phyloP scores from a whole-genome alignment of 2,113 vertebrate genomes.

The Myiozetetes cayanensis region DNA sequence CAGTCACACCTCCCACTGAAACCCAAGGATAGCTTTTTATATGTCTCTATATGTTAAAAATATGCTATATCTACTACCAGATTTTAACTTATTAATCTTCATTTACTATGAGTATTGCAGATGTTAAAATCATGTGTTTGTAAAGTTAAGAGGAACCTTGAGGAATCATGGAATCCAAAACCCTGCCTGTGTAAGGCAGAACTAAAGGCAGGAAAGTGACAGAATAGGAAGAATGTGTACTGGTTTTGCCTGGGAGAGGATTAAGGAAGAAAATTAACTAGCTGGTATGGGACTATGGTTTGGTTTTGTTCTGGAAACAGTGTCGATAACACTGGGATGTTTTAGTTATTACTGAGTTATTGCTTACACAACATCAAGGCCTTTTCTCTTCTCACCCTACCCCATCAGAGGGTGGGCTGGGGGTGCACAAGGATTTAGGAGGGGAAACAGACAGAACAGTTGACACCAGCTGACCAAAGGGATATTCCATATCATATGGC shows the following conservation, averaged over 20 bases:
- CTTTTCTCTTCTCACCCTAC: background rate
- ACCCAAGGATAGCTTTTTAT: background rate
- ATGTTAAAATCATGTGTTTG: background rate
- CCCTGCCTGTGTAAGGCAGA: background rate
- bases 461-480: background rate
- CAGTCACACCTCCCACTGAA: background rate
- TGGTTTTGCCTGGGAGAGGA: background rate
- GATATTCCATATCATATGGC: background rate
- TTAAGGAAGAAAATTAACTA: background rate
- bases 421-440: background rate
- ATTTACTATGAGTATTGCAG: background rate
- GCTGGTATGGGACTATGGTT: fast-evolving
- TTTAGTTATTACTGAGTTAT: background rate
- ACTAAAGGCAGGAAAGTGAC: background rate
- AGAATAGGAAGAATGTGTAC: background rate
- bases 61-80: background rate
- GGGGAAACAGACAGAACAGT: background rate
- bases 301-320: background rate
- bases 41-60: background rate
- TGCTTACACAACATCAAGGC: background rate
- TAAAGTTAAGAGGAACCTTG: background rate
- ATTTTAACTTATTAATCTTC: background rate
- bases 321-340: background rate
- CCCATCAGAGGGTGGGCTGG: background rate
- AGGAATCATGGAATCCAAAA: background rate